Base-by-base conservation (phyloP, 1,140 invertebrate genomes). In the Cardiocondyla obscurior region DNA sequence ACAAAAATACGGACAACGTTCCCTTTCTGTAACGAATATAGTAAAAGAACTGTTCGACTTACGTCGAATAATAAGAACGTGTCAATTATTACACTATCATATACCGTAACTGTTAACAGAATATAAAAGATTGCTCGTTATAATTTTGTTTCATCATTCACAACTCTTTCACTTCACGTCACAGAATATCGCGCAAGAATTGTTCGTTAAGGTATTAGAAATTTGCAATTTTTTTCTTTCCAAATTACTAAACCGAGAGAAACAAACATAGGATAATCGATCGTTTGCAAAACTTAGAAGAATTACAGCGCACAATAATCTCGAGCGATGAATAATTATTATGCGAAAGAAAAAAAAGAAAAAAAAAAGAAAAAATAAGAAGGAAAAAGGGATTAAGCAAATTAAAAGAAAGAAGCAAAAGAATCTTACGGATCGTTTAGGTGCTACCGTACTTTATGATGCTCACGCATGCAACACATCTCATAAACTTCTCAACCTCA, bases 391-490 rank as follows among this genome's bases (percentile, higher is more conserved):
- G n/a, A n/a, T n/a, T n/a, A n/a, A n/a, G n/a, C n/a, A n/a, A n/a
- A n/a, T n/a, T n/a, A n/a, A n/a, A n/a, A n/a, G n/a, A n/a, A n/a
- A n/a, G n/a, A n/a, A n/a, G n/a, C n/a, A n/a, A n/a, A n/a, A n/a
- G n/a, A n/a, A 12, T 74, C 57, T 76, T 74, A 74, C 55, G 46
- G 55, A 60, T 74, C 28, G n/a, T 62, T 62, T 46, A 62, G 55
- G n/a, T 33, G 25, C 53, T 30, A 60, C 28, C 39, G n/a, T 12
- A 60, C 46, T 60, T 46, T 62, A 62, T 22, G 39, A 25, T 60
- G 39, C 22, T 60, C 12, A 30, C 53, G 30, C 12, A 7, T 22
- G 12, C 30, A 14, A 53, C 30, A 36, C 22, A 25, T 39, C 51
- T 79, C 33, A 16, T 79, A 69, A 79, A 79, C 46, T 79, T 65